Base-by-base conservation (phyloP, 2,113 vertebrate genomes). In the Trichechus manatus region DNA sequence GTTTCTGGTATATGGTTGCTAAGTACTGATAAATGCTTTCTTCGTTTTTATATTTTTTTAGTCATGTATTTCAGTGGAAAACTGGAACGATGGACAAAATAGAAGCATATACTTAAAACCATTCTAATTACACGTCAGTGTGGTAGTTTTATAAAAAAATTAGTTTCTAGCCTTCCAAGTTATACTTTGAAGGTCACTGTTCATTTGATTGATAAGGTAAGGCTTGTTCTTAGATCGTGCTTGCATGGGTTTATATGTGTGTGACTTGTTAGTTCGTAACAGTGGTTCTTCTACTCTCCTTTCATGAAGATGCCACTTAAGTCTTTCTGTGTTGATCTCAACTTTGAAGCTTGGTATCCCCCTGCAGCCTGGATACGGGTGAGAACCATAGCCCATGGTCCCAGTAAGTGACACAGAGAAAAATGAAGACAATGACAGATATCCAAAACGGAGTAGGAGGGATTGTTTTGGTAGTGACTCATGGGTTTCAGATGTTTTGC, bases 121-220 rank as follows among this genome's bases (percentile, higher is more conserved):
- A 66, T 93, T 94, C 47, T 89, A 95, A 93, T 77, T 95, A 68
- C 20, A 74, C 14, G 25, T 87, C 36, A 78, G 1, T 95, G 1
- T 95, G 63, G n/a, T 97, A 80, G 20, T 56, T 72, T 93, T 93
- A 7, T 72, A 1, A 14, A 56, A 27, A 13, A 72, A 39, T 22
- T 8, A 74, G 25, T 50, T 83, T 87, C 84, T 89, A 53, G 17
- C 14, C 84, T 95, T 87, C 79, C 33, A 91, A 64, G 27, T 81
- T 87, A 39, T 66, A 88, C 61, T 91, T 92, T 70, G 56, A 93
- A 86, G 31, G 64, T 72, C 20, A 64, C 78, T 86, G 25, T 81
- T 94, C 66, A 74, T 89, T 96, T 97, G 89, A 87, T 95, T 61
- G 59, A 36, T 90, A 95, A 95, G 83, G 29, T 68, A 11, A 44